Conservation (phyloP, 2,113 vertebrate genomes). For the Cynopterus brachyotis region DNA sequence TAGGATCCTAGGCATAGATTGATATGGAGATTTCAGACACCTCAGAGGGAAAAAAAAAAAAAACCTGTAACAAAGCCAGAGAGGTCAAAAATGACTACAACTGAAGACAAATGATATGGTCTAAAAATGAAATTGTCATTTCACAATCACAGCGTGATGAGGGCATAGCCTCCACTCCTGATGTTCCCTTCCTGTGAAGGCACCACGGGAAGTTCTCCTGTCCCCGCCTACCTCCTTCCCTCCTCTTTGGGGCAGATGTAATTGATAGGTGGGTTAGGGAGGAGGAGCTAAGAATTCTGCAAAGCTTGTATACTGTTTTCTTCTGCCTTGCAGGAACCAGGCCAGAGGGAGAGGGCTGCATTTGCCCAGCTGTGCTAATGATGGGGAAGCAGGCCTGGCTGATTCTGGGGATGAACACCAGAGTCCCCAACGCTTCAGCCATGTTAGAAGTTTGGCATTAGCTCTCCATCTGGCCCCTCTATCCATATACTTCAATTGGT, state of each 20-base stretch:
- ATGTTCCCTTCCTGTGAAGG: not conserved
- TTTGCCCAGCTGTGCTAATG: not conserved
- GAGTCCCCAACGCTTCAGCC: not conserved
- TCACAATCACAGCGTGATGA: not conserved
- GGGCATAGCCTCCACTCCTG: not conserved
- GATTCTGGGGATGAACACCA: not conserved
- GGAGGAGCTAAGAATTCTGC: not conserved
- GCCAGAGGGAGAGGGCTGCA: not conserved
- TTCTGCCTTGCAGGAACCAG: not conserved
- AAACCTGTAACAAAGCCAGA: not conserved
- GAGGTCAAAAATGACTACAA: not conserved
- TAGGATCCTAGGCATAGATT: not conserved
- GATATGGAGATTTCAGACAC: not conserved
- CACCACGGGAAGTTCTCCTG: not conserved
- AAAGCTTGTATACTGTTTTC: not conserved
- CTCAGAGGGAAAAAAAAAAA: not conserved
- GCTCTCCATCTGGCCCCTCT: not conserved
- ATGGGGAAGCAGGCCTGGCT: not conserved
- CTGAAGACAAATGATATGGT: not conserved
- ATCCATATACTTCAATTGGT: not conserved
- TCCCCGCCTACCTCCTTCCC: too few species aligned
- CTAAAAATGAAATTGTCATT: not conserved
- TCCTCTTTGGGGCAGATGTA: not conserved
- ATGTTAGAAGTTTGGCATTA: not conserved
- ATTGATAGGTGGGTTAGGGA: not conserved